Evolutionary conservation across 2,113 vertebrate species (phyloP), one percentile per base, ranked within the genome.

Genomic region (Leuciscus idus): DNA sequence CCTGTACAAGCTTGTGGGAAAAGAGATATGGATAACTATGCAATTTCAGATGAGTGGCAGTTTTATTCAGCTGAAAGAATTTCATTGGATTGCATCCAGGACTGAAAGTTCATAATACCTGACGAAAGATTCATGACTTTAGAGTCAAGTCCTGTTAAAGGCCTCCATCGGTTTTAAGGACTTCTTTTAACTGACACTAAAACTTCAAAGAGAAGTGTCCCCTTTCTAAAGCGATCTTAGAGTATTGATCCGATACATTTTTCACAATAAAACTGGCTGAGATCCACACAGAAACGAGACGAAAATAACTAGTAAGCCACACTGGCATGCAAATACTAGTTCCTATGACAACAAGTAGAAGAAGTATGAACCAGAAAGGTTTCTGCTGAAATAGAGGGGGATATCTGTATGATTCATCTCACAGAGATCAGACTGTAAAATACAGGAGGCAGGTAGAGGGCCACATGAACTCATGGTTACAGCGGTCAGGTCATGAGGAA

Each of bases 301-400:
- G 5, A 43, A 81, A 86, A 88, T 61, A 84, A 85, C 81, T 78
- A 72, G 52, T 23, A 30, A 86, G 52, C 23, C 43, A 86, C 15
- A 43, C 46, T 64, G 84, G 66, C 72, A n/a, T 59, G 66, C 28
- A 50, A 57, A 82, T 77, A 77, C 61, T 68, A 36, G 84, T 72
- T 86, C 66, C 86, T 82, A 85, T 84, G 81, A 87, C 84, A 89
- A 89, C 74, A 70, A 80, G 82, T 28, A 79, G 61, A 78, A 78
- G 48, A 72, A 76, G 43, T 55, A 10, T 28, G 23, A 73, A n/a
- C 66, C 59, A 21, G 57, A 21, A 13, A 72, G 55, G n/a, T 52
- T 64, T 57, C 21, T 59, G 39, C 19, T 61, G 2, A n/a, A 84
- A 81, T 26, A 80, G 23, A 81, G 17, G 9, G 55, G 30, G 11